These are phyloP conservation scores for Trialeurodes vaporariorum DNA, from an alignment of 1,140 invertebrate genomes.

Conservation along the genomic window DNA sequence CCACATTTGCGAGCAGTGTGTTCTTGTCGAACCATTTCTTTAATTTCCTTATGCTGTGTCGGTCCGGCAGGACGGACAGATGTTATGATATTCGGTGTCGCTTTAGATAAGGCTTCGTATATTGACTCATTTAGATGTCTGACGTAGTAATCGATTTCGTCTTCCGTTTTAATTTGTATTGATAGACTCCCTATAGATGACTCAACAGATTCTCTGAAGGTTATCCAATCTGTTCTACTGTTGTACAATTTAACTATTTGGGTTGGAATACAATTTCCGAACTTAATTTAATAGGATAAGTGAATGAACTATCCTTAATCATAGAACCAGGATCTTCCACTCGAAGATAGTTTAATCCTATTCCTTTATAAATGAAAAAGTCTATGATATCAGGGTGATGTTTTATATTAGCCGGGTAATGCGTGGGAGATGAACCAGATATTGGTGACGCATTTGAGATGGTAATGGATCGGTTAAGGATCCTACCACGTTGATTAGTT, in stretches of 20 bases:
- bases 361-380: constrained; percentile 9
- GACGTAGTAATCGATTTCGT: not conserved
- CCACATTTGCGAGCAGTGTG: not conserved
- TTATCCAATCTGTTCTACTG: not conserved
- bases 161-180: no score
- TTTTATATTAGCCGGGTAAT: constrained; percentile 8
- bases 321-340: not conserved
- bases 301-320: not conserved
- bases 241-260: not conserved
- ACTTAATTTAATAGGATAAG: not conserved
- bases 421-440: constrained; percentile 3
- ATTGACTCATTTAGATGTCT: not conserved
- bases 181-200: no score
- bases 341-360: not conserved
- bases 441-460: constrained; percentile 5
- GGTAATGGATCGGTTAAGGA: not conserved
- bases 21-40: not conserved
- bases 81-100: not conserved
- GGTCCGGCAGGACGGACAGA: no score
- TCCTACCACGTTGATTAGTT: not conserved
- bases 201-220: not conserved
- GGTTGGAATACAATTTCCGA: not conserved
- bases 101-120: not conserved
- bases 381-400: constrained; percentile 12
- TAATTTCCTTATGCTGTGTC: not conserved